Evolutionary conservation across 2,888 invertebrate genomes (phyloP).

Genomic region (Drosophila tanythrix): DNA sequence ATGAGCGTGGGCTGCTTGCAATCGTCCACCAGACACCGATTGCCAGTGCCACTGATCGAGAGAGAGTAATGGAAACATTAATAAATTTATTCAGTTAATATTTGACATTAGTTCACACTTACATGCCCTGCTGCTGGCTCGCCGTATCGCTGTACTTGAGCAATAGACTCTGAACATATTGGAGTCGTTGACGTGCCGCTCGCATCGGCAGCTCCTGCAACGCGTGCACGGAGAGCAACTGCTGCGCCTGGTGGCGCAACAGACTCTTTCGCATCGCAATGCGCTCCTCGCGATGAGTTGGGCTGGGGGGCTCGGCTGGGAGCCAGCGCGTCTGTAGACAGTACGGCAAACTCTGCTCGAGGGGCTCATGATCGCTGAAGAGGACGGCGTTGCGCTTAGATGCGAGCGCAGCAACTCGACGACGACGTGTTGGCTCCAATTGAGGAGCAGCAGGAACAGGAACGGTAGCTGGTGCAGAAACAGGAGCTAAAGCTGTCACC

Average conservation of each 20-base stretch:
- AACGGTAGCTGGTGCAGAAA: neutral
- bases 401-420: slow-evolving; percentile 27
- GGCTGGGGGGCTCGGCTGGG: slow-evolving; percentile 42
- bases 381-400: slow-evolving; percentile 34
- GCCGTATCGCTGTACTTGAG: slow-evolving; percentile 79
- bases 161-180: slow-evolving; percentile 82
- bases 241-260: slow-evolving; percentile 83
- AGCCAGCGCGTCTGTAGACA: slow-evolving; percentile 83
- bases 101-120: slow-evolving; percentile 30
- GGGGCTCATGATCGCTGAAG: slow-evolving; percentile 52
- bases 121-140: slow-evolving; percentile 74
- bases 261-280: slow-evolving; percentile 82
- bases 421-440: slow-evolving; percentile 29
- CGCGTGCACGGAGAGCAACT: slow-evolving; percentile 80
- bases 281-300: slow-evolving; percentile 81
- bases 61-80: neutral
- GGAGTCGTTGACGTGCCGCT: slow-evolving; percentile 78
- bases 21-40: slow-evolving; percentile 76
- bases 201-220: slow-evolving; percentile 78
- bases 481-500: neutral
- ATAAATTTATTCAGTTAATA: neutral
- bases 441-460: neutral
- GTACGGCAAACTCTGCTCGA: slow-evolving; percentile 66
- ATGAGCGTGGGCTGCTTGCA: slow-evolving; percentile 82
- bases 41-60: slow-evolving; percentile 66